Percentiles rank a stretch among this genome's conserved stretches.
phyloP scores from a whole-genome alignment of 2,113 vertebrate genomes.

The Tenebrosternarchus preto region DNA sequence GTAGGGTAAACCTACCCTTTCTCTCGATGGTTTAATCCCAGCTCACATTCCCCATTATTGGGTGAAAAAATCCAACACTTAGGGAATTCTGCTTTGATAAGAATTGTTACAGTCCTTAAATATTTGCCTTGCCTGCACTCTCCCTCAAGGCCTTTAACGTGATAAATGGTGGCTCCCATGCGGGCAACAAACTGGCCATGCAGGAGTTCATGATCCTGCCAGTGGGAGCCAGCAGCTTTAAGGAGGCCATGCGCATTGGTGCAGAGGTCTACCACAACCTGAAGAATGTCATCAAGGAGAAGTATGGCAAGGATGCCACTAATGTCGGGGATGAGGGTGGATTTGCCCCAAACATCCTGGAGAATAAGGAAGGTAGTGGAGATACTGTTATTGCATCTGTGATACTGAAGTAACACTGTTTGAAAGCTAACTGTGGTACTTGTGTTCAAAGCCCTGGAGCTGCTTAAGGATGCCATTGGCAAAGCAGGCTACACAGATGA shows the following conservation, averaged over 20 bases:
- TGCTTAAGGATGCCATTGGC: conserved; percentile 85
- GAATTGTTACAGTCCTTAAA: neutral
- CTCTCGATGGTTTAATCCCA: too few species aligned
- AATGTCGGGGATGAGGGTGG: conserved; percentile 96
- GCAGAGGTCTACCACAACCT: conserved; percentile 97
- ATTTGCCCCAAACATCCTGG: conserved; percentile 97
- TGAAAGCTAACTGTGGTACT: neutral
- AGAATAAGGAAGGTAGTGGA: conserved; percentile 89
- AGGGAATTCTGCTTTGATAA: too few species aligned
- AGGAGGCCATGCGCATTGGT: conserved; percentile 92
- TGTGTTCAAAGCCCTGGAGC: conserved; percentile 80
- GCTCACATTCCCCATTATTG: too few species aligned
- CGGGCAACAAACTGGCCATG: conserved; percentile 98
- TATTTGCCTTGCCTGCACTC: neutral
- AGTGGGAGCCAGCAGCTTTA: conserved; percentile 84
- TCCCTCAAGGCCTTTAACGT: conserved; percentile 90
- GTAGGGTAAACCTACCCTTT: too few species aligned
- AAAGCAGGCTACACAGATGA: conserved; percentile 91
- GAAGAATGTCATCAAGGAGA: conserved; percentile 95
- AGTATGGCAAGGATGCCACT: conserved; percentile 95
- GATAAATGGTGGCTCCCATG: conserved; percentile 96
- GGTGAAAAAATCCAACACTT: too few species aligned
- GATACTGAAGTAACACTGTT: neutral
- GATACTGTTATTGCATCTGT: neutral
- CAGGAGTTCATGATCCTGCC: conserved; percentile 99